phyloP scores from a whole-genome alignment of 2,113 vertebrate genomes.

The Corythoichthys haematopterus region DNA sequence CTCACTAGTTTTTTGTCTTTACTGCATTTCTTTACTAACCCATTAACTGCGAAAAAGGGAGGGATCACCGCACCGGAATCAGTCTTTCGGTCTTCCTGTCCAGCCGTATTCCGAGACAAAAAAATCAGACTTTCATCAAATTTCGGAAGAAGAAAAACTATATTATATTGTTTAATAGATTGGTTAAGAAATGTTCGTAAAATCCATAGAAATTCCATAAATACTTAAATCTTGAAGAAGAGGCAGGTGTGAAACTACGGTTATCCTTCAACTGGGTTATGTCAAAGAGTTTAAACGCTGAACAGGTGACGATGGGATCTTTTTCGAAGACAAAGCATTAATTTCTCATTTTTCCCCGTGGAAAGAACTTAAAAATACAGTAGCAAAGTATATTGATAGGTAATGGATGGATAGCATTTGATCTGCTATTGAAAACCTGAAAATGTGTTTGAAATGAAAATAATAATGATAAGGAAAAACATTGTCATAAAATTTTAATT shows the following conservation, averaged over 20 bases:
- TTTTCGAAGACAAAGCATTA: constrained; percentile 6
- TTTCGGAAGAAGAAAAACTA: too few species aligned
- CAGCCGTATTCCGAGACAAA: too few species aligned
- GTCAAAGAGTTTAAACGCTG: constrained; percentile 39
- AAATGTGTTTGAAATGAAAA: background rate
- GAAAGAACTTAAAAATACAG: constrained; percentile 1
- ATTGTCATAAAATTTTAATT: background rate
- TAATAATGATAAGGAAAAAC: background rate
- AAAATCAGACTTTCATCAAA: too few species aligned
- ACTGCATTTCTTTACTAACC: too few species aligned
- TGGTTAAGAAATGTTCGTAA: too few species aligned
- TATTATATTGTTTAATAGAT: too few species aligned
- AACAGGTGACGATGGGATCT: constrained; percentile 14
- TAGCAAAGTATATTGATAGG: constrained; percentile 15
- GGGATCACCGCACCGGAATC: too few species aligned
- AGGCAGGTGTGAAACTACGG: constrained; percentile 16
- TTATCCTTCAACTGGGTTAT: constrained; percentile 23
- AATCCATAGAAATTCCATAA: background rate
- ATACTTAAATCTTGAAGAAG: constrained; percentile 25
- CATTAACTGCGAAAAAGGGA: too few species aligned
- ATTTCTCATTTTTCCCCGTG: background rate
- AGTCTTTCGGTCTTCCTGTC: too few species aligned
- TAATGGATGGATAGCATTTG: constrained; percentile 10
- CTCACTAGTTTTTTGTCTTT: too few species aligned
- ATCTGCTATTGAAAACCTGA: constrained; percentile 12